Percentiles rank a stretch among this genome's conserved stretches.
These are phyloP conservation scores for Nyctibius grandis DNA, from an alignment of 2,797 vertebrate genomes.

Conservation along the genomic window DNA sequence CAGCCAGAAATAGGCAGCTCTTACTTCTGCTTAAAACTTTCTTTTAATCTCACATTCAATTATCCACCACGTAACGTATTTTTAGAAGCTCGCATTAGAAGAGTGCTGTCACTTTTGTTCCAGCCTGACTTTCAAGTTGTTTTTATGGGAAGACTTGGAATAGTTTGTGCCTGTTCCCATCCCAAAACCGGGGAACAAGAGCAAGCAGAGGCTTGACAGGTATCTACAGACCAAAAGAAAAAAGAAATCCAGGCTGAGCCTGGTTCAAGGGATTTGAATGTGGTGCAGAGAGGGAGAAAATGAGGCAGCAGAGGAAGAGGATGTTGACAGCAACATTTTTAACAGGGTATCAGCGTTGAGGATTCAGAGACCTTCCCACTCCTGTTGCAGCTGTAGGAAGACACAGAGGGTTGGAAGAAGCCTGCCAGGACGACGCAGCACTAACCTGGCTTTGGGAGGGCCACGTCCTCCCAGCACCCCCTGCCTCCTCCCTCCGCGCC, in stretches of 20 bases:
- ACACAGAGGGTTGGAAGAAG: not conserved
- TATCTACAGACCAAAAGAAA: not conserved
- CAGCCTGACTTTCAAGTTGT: not conserved
- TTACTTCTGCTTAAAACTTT: conserved; percentile 6
- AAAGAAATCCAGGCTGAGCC: not conserved
- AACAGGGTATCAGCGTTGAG: not conserved
- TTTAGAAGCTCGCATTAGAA: not conserved
- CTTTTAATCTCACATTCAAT: conserved; percentile 28
- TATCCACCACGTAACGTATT: not conserved
- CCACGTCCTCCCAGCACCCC: fast-evolving
- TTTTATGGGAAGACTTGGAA: not conserved
- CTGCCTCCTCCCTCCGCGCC: fast-evolving
- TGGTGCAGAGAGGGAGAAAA: not conserved
- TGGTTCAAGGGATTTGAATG: not conserved
- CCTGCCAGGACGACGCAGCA: fast-evolving
- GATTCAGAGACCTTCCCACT: not conserved
- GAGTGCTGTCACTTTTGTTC: not conserved
- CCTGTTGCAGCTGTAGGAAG: not conserved
- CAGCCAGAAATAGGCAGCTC: conserved; percentile 22
- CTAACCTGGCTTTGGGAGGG: not conserved
- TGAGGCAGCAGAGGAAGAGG: not conserved
- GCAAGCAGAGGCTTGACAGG: not conserved
- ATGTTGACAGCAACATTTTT: not conserved
- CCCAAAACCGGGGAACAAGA: not conserved
- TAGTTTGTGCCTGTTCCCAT: not conserved